Evolutionary conservation across 2,113 vertebrate genomes (phyloP).

Genomic region (Psilopsiagon aurifrons): DNA sequence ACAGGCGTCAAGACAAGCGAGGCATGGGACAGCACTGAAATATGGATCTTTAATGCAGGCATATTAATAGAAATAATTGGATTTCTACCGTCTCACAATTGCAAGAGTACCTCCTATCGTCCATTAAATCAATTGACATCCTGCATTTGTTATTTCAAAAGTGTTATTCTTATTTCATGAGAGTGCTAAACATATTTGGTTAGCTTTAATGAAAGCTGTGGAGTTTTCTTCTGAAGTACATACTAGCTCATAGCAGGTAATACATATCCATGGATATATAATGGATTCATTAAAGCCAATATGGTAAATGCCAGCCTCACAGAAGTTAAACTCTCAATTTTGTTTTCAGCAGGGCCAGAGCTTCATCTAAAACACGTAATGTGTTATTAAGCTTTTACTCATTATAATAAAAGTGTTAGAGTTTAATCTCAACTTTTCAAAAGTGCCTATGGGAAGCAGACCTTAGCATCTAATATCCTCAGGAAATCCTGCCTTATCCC

Average conservation of each 20-base stretch:
- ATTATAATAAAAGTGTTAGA: constrained; percentile 24
- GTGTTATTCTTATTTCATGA: constrained; percentile 56
- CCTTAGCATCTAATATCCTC: background rate
- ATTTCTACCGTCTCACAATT: constrained; percentile 73
- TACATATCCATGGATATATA: background rate
- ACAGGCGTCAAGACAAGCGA: constrained; percentile 69
- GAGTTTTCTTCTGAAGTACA: constrained; percentile 51
- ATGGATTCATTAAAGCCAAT: background rate
- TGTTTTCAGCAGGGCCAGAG: background rate
- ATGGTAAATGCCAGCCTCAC: rapidly evolving
- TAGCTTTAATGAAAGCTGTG: constrained; percentile 65
- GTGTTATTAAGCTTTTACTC: constrained; percentile 40
- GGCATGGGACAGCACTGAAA: constrained; percentile 70
- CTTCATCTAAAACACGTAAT: background rate
- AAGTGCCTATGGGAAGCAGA: background rate
- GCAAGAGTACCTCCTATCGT: constrained; percentile 65
- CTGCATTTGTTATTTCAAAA: constrained; percentile 72
- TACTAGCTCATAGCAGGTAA: background rate
- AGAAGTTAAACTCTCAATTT: background rate
- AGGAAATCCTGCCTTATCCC: background rate
- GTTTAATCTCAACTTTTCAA: constrained; percentile 2
- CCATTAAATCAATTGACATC: constrained; percentile 71
- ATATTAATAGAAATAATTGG: constrained; percentile 79
- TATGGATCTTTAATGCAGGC: constrained; percentile 67
- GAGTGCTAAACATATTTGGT: background rate